A percentile compares a stretch with the other conserved stretches of the same genome.
Evolutionary conservation across 2,113 vertebrate genomes (phyloP).

Genomic region (Oncorhynchus nerka): DNA sequence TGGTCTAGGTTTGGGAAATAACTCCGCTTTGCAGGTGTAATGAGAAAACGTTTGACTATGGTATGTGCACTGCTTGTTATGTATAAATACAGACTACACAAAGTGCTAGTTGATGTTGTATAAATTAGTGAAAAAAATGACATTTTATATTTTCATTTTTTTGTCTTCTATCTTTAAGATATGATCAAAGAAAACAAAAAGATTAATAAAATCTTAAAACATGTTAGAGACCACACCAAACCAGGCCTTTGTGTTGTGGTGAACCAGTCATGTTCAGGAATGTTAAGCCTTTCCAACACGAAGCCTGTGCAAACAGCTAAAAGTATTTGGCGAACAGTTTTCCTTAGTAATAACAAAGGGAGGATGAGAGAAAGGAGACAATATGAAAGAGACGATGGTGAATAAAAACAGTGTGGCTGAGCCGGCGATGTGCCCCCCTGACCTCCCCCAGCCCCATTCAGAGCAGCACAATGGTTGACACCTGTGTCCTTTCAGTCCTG

Average conservation of each 20-base stretch:
- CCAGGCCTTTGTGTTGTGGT: constrained; percentile 31
- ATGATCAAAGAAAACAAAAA: no score
- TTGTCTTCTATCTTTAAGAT: no score
- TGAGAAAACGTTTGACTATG: not conserved
- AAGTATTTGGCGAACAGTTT: constrained; percentile 67
- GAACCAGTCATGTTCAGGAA: constrained; percentile 53
- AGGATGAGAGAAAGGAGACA: constrained; percentile 7
- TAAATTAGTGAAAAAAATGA: no score
- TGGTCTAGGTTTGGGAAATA: not conserved
- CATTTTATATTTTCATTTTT: no score
- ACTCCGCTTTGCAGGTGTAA: not conserved
- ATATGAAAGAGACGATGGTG: constrained; percentile 44
- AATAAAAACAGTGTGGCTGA: constrained; percentile 60
- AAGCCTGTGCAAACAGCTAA: constrained; percentile 50
- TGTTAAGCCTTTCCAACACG: constrained; percentile 52
- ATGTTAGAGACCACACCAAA: not conserved
- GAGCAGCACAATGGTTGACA: constrained; percentile 73
- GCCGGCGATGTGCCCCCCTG: constrained; percentile 60
- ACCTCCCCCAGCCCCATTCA: constrained; percentile 66
- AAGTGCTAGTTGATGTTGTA: no score
- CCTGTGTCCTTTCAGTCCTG: constrained; percentile 77
- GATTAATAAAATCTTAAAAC: not conserved
- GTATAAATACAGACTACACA: not conserved
- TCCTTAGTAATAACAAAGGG: constrained; percentile 63
- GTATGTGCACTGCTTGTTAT: not conserved